Percentiles rank a stretch among this genome's conserved stretches.
Conservation (phyloP, 2,113 vertebrate genomes). For the Nicator chloris region DNA sequence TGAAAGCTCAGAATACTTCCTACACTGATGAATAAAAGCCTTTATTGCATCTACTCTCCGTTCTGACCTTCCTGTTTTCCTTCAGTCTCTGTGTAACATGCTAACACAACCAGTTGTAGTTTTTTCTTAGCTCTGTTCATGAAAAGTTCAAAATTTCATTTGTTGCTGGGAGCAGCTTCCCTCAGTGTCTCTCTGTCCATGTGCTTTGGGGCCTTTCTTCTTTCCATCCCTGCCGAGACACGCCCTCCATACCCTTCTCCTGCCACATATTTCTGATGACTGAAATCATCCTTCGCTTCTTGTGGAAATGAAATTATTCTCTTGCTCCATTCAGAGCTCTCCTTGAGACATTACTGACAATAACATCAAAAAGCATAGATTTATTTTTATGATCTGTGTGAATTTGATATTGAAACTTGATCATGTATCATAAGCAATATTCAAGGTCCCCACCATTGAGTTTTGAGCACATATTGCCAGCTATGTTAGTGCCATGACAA, state of each 20-base stretch:
- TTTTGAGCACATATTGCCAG: background rate
- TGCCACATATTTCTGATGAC: background rate
- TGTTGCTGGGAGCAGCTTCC: background rate
- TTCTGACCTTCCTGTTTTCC: background rate
- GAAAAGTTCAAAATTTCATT: background rate
- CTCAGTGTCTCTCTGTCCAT: background rate
- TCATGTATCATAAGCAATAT: background rate
- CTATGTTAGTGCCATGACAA: background rate
- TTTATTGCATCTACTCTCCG: background rate
- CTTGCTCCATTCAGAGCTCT: background rate
- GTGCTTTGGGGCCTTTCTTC: background rate
- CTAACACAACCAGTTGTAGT: background rate
- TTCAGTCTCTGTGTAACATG: background rate
- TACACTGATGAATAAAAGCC: background rate
- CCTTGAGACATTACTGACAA: background rate
- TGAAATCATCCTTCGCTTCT: background rate
- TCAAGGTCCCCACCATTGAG: background rate
- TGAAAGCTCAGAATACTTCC: conserved; percentile 10
- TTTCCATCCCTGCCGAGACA: background rate
- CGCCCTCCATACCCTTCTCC: background rate
- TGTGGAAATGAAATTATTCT: background rate
- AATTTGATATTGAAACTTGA: background rate
- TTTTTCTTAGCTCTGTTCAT: background rate
- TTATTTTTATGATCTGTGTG: background rate
- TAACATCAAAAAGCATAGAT: background rate